These are phyloP conservation scores for Aspidiotus rigidus DNA, from an alignment of 2,888 invertebrate species.

Conservation along the genomic window DNA sequence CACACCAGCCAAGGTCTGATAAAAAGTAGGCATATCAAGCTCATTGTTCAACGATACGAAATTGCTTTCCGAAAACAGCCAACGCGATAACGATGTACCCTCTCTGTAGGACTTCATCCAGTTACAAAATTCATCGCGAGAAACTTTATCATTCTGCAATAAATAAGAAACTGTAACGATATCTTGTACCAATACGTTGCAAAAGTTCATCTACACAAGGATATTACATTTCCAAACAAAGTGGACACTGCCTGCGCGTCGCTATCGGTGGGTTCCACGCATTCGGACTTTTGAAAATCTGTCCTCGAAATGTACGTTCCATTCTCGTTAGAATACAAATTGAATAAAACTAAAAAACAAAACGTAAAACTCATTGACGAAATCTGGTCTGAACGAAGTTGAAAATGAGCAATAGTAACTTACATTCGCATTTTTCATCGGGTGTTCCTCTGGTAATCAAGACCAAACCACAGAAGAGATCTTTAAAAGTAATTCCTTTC, in stretches of 20 bases:
- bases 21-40: slow-evolving; percentile 79
- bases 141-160: slow-evolving; percentile 38
- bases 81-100: slow-evolving; percentile 69
- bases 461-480: slow-evolving; percentile 75
- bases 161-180: slow-evolving; percentile 7
- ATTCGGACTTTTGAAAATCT: slow-evolving; percentile 53
- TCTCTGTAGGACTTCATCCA: slow-evolving; percentile 69
- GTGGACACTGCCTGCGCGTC: slow-evolving; percentile 45
- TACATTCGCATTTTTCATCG: slow-evolving; percentile 71
- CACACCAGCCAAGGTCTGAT: slow-evolving; percentile 86
- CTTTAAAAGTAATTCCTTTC: slow-evolving; percentile 72
- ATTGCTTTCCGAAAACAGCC: slow-evolving; percentile 65
- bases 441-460: slow-evolving; percentile 72
- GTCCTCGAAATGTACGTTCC: slow-evolving; percentile 62
- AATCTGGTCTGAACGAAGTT: background rate
- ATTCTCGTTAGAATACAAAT: slow-evolving; percentile 72
- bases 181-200: too few relatives aligned
- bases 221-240: slow-evolving; percentile 41
- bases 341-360: slow-evolving; percentile 64
- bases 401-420: slow-evolving; percentile 42
- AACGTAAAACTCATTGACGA: slow-evolving; percentile 6
- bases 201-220: background rate
- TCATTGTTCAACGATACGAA: slow-evolving; percentile 65
- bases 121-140: slow-evolving; percentile 59
- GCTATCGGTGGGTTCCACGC: slow-evolving; percentile 41